Evolutionary conservation across 2,888 invertebrate genomes (phyloP), one percentile per base, ranked within the genome.

Genomic region (Cerceris rybyensis): DNA sequence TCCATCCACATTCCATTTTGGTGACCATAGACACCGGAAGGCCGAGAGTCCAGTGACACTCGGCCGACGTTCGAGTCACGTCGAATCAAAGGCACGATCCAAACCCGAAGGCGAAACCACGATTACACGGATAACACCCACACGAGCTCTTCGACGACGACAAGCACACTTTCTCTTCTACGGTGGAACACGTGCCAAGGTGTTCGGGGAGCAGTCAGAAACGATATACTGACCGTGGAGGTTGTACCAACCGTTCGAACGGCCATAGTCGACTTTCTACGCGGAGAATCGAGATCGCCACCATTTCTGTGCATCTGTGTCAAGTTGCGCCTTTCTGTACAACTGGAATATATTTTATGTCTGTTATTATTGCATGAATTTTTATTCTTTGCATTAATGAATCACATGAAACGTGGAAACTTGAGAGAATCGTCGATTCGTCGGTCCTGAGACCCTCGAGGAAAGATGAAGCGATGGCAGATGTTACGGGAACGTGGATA

Each of bases 401-500:
- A 28, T 28, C 28, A 28, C 28, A 28, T 4, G 2, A 4, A 28
- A 28, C 28, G 2, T 28, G 28, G 28, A 28, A 28, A 28, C 28
- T 4, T 28, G 28, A 28, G 28, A 28, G 28, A 28, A 28, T 28
- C 28, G 28, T 42, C 0, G 17, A 13, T 43, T 6, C 8, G 42
- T 64, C 54, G 39, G 28, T 59, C 49, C 16, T 4, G 14, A 50
- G 57, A 49, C 39, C 46, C 58, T 17, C 9, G 11, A 7, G 59
- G 75, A 67, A 87, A 84, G 52, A 86, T 85, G 82, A 85, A 81
- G 85, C 71, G 79, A 87, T 87, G 87, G 87, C 84, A 81, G 77
- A 78, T 81, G 82, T 83, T 75, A 81, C 77, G 75, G 86, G 66
- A 80, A 80, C 63, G 69, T 77, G 77, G 77, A 77, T 78, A 80